Base-by-base conservation (phyloP, 1,140 invertebrate genomes). In the Heliconius melpomene region DNA sequence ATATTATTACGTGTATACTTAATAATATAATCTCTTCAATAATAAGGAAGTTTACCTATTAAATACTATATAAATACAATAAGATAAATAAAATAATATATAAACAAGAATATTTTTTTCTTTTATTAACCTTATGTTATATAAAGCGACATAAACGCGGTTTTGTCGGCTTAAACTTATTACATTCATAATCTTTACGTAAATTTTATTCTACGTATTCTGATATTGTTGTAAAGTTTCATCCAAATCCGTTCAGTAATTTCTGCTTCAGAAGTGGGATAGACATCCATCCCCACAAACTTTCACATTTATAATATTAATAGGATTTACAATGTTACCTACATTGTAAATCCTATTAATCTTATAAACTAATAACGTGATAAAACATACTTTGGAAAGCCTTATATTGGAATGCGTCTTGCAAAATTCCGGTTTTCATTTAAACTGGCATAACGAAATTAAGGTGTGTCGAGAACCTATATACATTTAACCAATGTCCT, bases 351-450 rank as follows among this genome's bases (percentile, higher is more conserved):
- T n/a, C n/a, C n/a, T n/a, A n/a, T n/a, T n/a, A n/a, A 66, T 16
- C 23, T 3, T 66, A 66, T 26, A 66, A 66, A 13, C 9, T 16
- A 66, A 23, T 66, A 57, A 6, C n/a, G n/a, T 57, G 18, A n/a
- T 57, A 66, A 66, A 66, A 16, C 60, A 66, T 29, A 66, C 8
- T 66, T 66, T 76, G n/a, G 11, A 40, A 70, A 46, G 32, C 16
- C 57, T 38, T 26, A 26, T 40, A 23, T 38, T 2, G 52, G 32
- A 72, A 72, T 72, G 36, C 32, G 32, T 72, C 32, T 76, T 70
- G 75, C 57, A 70, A 76, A 76, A 76, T 76, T 66, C 57, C 75
- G 57, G 75, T 70, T 36, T 23, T 40, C 57, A 40, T 50, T 76
- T 38, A 76, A 76, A 70, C 57, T 66, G 57, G 26, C 57, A 66